Evolutionary conservation across 2,888 invertebrate genomes (phyloP).

Genomic region (Athalia cordata): DNA sequence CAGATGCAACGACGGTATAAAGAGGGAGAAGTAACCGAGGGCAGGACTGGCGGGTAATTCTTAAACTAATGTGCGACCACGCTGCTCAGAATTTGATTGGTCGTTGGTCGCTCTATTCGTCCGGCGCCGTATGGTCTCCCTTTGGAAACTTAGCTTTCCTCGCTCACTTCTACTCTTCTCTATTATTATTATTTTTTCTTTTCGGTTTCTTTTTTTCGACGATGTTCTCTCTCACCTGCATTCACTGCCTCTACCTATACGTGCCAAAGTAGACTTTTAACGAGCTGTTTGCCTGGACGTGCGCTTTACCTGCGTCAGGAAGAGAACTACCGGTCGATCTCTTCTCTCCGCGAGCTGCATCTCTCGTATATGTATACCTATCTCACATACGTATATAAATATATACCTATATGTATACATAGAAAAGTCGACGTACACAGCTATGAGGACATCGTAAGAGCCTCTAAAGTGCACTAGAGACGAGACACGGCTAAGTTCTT

Average conservation of each 20-base stretch:
- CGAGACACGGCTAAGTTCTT: slow-evolving; percentile 48
- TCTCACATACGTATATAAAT: neutral
- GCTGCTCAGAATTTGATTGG: slow-evolving; percentile 50
- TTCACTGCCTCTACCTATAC: slow-evolving; percentile 28
- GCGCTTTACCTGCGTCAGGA: slow-evolving; percentile 48
- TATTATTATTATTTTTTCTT: too few species aligned
- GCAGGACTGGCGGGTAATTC: neutral
- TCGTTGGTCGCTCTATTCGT: slow-evolving; percentile 50
- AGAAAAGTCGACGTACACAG: too few species aligned
- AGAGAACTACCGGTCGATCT: slow-evolving; percentile 34
- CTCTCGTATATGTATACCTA: neutral
- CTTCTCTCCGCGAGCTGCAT: slow-evolving; percentile 9
- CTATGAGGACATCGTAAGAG: slow-evolving; percentile 46
- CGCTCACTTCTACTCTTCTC: too few species aligned
- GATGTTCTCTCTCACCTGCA: slow-evolving; percentile 10
- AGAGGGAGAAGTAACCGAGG: neutral
- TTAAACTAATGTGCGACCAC: neutral
- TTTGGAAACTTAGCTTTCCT: too few species aligned
- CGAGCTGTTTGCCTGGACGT: slow-evolving; percentile 56
- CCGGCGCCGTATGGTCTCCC: neutral
- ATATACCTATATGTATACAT: neutral
- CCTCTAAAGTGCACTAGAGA: slow-evolving; percentile 53
- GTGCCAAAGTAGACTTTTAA: slow-evolving; percentile 56
- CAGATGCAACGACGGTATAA: neutral
- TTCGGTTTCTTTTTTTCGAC: slow-evolving; percentile 33